Evolutionary conservation across 2,797 vertebrate genomes (phyloP).

Genomic region (Epinephelus awoara): DNA sequence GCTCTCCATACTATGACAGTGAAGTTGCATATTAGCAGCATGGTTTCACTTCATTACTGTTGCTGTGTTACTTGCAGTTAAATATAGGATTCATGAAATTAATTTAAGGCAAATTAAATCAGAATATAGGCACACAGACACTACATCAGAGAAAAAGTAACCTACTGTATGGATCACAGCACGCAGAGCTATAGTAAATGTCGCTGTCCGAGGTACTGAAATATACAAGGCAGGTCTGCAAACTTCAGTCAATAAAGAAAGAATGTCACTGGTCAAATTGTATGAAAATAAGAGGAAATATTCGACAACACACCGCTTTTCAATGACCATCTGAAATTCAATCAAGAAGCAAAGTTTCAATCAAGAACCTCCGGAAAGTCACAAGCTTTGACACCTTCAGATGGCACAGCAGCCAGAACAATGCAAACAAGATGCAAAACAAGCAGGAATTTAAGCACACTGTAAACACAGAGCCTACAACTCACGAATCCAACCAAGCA

Average conservation of each 20-base stretch:
- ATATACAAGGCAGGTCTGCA: background rate
- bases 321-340: background rate
- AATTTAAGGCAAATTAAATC: background rate
- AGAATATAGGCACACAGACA: background rate
- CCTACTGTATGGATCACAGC: background rate
- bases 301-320: background rate
- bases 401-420: background rate
- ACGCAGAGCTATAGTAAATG: background rate
- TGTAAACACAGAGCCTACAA: background rate
- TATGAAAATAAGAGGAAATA: background rate
- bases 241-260: background rate
- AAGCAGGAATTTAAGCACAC: accelerated
- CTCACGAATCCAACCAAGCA: background rate
- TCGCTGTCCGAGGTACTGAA: background rate
- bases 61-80: background rate
- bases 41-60: background rate
- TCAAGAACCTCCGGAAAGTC: no score
- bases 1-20: background rate
- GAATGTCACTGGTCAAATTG: background rate
- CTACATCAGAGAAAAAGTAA: background rate
- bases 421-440: background rate
- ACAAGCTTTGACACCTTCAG: no score
- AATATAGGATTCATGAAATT: background rate
- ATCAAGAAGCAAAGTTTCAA: background rate
- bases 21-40: background rate